These are phyloP conservation scores for Dromas ardeola DNA, from an alignment of 2,113 vertebrate species.

Conservation along the genomic window DNA sequence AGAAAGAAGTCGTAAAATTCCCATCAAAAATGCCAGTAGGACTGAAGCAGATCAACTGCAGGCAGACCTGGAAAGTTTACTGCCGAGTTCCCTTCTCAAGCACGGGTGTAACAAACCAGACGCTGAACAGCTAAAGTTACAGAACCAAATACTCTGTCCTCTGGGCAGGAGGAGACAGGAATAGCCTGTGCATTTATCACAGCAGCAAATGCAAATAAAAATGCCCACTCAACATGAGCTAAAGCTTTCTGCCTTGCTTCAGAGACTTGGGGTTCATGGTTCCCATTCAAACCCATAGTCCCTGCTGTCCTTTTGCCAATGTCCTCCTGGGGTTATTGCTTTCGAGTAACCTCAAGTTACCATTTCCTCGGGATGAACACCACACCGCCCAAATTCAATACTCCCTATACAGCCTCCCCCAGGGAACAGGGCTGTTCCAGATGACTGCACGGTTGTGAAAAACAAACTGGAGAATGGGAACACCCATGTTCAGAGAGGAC, in stretches of 20 bases:
- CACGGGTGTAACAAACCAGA: neutral
- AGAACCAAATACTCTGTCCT: neutral
- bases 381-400: neutral
- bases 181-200: neutral
- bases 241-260: neutral
- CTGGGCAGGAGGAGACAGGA: neutral
- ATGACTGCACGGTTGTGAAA: neutral
- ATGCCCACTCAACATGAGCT: neutral
- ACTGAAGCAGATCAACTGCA: constrained; percentile 15
- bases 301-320: neutral
- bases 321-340: neutral
- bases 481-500: constrained; percentile 9
- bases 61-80: constrained; percentile 33
- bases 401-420: neutral
- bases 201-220: neutral
- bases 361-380: neutral
- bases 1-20: constrained; percentile 29
- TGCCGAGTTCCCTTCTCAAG: neutral
- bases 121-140: neutral
- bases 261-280: neutral
- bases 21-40: constrained; percentile 54
- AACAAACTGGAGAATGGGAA: constrained; percentile 20
- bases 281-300: neutral
- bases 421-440: neutral
- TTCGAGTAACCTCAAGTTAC: neutral